These are phyloP conservation scores for Ceryle rudis DNA, from an alignment of 2,797 vertebrate genomes.

Conservation along the genomic window DNA sequence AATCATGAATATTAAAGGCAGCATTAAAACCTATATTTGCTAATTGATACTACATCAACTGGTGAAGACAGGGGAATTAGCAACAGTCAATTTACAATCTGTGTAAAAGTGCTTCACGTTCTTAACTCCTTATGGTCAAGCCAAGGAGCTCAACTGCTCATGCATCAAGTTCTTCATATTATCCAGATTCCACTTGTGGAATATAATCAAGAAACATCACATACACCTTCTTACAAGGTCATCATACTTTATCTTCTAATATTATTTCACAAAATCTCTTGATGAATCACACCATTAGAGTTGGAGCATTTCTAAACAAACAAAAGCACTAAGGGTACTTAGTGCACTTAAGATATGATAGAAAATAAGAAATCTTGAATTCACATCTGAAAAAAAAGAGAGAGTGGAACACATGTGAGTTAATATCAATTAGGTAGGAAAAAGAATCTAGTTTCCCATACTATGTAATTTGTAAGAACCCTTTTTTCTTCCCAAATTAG, in stretches of 20 bases:
- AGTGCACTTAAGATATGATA: background rate
- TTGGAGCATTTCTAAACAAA: background rate
- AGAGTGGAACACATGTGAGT: background rate
- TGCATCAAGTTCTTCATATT: background rate
- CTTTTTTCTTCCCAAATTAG: background rate
- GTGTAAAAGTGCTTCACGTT: background rate
- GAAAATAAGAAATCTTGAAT: background rate
- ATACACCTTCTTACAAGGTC: background rate
- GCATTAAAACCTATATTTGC: conserved; percentile 67
- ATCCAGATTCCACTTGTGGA: background rate
- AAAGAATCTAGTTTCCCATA: background rate
- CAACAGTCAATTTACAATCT: conserved; percentile 53
- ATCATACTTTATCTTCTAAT: background rate
- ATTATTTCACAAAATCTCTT: background rate
- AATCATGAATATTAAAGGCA: conserved; percentile 75
- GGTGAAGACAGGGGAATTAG: conserved; percentile 46
- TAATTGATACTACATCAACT: conserved; percentile 70
- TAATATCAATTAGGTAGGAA: background rate
- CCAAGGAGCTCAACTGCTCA: background rate
- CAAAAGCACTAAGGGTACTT: background rate
- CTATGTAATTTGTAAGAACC: background rate
- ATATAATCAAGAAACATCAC: background rate
- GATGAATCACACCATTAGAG: background rate
- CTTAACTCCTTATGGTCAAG: conserved; percentile 61
- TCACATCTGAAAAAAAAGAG: background rate